Evolutionary conservation across 2,888 invertebrate genomes (phyloP).

Genomic region (Megastigmus dorsalis): DNA sequence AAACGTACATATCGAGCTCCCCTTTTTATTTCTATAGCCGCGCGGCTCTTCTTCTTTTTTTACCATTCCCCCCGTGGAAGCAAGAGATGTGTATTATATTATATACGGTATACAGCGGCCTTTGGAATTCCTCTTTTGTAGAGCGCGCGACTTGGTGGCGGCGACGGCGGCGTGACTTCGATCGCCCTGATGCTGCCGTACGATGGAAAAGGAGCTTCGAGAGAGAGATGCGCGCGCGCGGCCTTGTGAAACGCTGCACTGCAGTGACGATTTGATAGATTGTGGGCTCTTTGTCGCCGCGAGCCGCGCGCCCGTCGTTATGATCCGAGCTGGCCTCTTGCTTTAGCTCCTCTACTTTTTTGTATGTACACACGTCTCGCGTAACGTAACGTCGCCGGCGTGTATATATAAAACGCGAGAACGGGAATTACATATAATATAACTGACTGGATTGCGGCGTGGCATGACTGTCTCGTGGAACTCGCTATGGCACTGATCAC

Average conservation of each 20-base stretch:
- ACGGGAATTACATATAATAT: constrained; percentile 36
- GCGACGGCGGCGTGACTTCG: not conserved
- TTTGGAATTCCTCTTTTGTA: constrained; percentile 28
- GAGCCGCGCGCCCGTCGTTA: constrained; percentile 29
- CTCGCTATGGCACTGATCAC: constrained; percentile 33
- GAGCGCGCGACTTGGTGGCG: not conserved
- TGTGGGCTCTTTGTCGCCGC: constrained; percentile 61
- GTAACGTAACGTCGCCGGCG: no score
- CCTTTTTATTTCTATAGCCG: constrained; percentile 4
- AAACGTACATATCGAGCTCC: not conserved
- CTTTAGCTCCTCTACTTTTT: not conserved
- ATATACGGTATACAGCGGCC: not conserved
- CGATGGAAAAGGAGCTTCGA: constrained; percentile 59
- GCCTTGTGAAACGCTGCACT: constrained; percentile 61
- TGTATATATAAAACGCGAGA: constrained; percentile 5
- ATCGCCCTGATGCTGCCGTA: no score
- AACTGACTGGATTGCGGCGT: not conserved
- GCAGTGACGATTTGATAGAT: constrained; percentile 72
- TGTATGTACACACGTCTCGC: not conserved
- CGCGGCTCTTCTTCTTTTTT: not conserved
- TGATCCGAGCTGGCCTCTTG: not conserved
- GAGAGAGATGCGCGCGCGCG: no score
- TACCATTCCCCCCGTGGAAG: not conserved
- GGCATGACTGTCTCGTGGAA: no score
- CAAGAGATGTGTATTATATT: not conserved